Evolutionary conservation across 2,888 invertebrate species (phyloP).

Genomic region (Rhagium mordax): DNA sequence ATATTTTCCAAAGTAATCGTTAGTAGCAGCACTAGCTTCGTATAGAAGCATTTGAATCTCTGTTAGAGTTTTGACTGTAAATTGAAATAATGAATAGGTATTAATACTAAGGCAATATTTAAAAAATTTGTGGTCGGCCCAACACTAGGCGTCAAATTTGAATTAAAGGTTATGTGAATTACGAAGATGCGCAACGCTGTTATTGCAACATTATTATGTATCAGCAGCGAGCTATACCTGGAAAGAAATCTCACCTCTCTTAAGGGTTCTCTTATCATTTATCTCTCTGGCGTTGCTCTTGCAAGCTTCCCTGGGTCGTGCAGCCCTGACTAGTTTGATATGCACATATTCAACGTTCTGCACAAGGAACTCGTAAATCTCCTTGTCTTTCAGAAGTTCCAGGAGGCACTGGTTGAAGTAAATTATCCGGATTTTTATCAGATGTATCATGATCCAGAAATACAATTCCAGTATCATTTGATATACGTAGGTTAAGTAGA

Average conservation of each 20-base stretch:
- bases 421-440: slow-evolving; percentile 2
- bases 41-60: background rate
- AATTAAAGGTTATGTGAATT: no score
- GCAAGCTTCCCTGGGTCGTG: background rate
- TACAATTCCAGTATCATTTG: slow-evolving; percentile 24
- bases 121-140: no score
- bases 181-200: no score
- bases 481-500: slow-evolving; percentile 25
- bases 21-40: background rate
- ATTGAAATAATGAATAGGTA: background rate
- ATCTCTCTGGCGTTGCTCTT: background rate
- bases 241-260: background rate
- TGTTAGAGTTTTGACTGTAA: background rate
- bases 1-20: slow-evolving; percentile 9
- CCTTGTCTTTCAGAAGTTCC: slow-evolving; percentile 1
- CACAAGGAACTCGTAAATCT: background rate
- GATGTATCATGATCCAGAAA: slow-evolving; percentile 31
- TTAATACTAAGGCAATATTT: no score
- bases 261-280: background rate
- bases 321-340: background rate
- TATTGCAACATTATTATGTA: no score
- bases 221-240: no score
- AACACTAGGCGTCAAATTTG: no score
- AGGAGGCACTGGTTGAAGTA: slow-evolving; percentile 2
- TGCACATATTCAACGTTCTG: slow-evolving; percentile 1